phyloP scores from a whole-genome alignment of 2,888 invertebrate genomes.

The Campaea margaritaria region DNA sequence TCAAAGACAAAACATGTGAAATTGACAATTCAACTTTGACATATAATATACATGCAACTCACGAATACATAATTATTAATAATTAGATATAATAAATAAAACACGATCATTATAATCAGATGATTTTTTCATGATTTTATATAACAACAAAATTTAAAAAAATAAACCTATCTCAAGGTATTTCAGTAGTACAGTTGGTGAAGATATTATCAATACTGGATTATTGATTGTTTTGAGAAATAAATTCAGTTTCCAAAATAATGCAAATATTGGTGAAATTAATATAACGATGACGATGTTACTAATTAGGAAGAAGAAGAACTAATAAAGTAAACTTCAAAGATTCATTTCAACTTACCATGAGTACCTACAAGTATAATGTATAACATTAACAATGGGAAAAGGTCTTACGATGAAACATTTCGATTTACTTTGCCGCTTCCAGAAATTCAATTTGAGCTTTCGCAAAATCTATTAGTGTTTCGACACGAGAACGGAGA shows the following conservation, averaged over 20 bases:
- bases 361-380: conserved; percentile 31
- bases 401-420: conserved; percentile 47
- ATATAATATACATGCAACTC: background rate
- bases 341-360: conserved; percentile 19
- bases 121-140: too few species aligned
- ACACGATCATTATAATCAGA: too few species aligned
- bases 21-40: conserved; percentile 35
- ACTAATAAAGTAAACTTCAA: too few species aligned
- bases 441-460: conserved; percentile 58
- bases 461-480: conserved; percentile 56
- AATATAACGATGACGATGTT: too few species aligned
- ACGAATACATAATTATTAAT: background rate
- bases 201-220: too few species aligned
- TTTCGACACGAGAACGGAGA: conserved; percentile 49
- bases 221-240: too few species aligned
- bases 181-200: too few species aligned
- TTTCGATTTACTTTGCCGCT: conserved; percentile 51
- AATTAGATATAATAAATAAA: background rate
- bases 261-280: conserved; percentile 4
- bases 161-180: too few species aligned
- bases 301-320: too few species aligned
- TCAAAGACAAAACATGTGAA: conserved; percentile 47
- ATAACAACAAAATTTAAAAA: too few species aligned
- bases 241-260: background rate
- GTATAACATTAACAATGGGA: conserved; percentile 38